Conservation (phyloP, 1,140 invertebrate genomes). For the Fopius arisanus region DNA sequence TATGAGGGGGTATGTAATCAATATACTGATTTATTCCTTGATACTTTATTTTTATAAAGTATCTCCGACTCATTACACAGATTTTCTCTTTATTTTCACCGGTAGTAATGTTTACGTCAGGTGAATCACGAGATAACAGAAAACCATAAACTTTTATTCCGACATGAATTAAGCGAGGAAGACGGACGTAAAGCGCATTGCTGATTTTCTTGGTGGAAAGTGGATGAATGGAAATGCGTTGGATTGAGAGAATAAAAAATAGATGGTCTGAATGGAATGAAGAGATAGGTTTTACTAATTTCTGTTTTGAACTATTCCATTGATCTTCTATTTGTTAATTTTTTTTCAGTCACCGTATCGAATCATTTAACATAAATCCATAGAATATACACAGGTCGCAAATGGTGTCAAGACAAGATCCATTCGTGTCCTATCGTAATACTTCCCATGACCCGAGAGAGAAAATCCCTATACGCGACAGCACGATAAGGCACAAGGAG, state of each 20-base stretch:
- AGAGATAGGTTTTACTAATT: too few species aligned
- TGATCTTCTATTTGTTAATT: neutral
- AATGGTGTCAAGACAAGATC: neutral
- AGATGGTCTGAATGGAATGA: neutral
- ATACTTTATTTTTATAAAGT: too few species aligned
- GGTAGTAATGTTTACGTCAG: neutral
- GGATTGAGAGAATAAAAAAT: neutral
- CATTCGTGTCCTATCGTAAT: neutral
- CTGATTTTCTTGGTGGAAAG: neutral
- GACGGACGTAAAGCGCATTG: neutral
- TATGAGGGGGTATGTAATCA: neutral
- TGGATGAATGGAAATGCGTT: neutral
- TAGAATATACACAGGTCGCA: neutral
- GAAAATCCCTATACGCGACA: neutral
- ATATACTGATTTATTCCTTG: neutral
- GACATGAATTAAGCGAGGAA: slow-evolving; percentile 9
- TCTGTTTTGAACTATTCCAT: too few species aligned
- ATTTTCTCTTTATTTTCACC: slow-evolving; percentile 7
- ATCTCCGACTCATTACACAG: neutral
- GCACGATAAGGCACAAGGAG: neutral
- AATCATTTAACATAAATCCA: neutral
- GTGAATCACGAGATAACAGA: neutral
- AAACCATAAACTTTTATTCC: slow-evolving; percentile 16
- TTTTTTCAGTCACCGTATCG: neutral
- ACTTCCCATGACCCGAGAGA: neutral